A percentile compares a stretch with the other conserved stretches of the same genome.
These are phyloP conservation scores for Chionomys nivalis DNA, from an alignment of 2,113 vertebrate genomes.

Conservation along the genomic window DNA sequence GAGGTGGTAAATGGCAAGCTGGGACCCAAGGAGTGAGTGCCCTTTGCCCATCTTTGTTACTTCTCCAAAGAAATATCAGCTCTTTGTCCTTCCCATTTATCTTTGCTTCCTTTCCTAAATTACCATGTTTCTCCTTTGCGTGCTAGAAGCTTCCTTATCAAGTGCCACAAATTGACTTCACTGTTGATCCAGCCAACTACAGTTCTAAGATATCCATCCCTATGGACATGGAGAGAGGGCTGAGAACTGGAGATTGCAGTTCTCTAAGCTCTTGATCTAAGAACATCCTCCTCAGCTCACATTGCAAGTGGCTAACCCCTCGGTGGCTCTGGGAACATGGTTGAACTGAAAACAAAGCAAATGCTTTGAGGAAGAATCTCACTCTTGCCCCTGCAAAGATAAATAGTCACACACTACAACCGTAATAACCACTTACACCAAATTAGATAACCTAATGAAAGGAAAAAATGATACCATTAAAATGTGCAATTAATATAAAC, in stretches of 20 bases:
- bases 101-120: not conserved
- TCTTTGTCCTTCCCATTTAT: not conserved
- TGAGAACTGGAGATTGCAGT: not conserved
- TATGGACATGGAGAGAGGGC: not conserved
- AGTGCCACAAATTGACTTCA: not conserved
- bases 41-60: not conserved
- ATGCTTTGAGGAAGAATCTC: not conserved
- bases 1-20: not conserved
- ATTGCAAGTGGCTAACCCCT: not conserved
- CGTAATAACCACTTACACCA: not conserved
- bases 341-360: not conserved
- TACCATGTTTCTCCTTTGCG: not conserved
- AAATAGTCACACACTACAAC: not conserved
- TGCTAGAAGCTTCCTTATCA: not conserved
- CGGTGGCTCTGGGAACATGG: not conserved
- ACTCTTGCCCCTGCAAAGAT: not conserved
- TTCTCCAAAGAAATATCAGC: not conserved
- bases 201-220: not conserved
- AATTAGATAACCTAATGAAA: not conserved
- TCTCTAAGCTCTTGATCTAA: not conserved
- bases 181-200: not conserved
- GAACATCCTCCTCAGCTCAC: not conserved
- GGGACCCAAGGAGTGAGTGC: not conserved
- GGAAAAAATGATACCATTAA: not conserved
- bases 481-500: constrained; percentile 7